Evolutionary conservation across 2,113 vertebrate species (phyloP).

Genomic region (Terrapene triunguis): DNA sequence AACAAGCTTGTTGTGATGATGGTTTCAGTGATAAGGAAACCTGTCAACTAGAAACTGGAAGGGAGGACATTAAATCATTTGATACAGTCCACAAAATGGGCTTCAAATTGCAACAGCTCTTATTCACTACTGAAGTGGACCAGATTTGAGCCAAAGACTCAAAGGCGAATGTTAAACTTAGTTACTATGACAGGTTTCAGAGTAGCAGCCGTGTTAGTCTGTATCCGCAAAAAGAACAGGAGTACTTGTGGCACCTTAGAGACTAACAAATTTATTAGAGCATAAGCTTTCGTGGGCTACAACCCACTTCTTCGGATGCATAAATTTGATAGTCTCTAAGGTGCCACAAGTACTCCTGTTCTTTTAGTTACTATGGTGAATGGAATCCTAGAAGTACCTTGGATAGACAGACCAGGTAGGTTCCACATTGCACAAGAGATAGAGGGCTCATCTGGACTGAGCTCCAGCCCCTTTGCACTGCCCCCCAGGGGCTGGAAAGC

Average conservation of each 20-base stretch:
- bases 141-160: background rate
- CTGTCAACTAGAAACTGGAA: background rate
- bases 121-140: background rate
- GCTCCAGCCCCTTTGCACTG: background rate
- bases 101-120: background rate
- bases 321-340: too few relatives aligned
- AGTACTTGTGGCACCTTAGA: too few relatives aligned
- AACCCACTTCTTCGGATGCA: too few relatives aligned
- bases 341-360: too few relatives aligned
- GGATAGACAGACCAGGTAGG: background rate
- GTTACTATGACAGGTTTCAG: too few relatives aligned
- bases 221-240: too few relatives aligned
- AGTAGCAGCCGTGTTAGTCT: too few relatives aligned
- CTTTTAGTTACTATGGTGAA: background rate
- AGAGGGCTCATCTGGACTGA: background rate
- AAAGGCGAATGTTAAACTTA: background rate
- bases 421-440: background rate
- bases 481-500: background rate
- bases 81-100: background rate
- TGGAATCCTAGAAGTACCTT: background rate
- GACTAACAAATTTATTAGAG: too few relatives aligned
- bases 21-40: background rate
- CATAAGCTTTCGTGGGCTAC: too few relatives aligned
- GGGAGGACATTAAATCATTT: background rate
- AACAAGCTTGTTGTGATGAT: rapidly evolving